phyloP scores from a whole-genome alignment of 53 echinoderm and acorn worm genomes.

The Holothuria leucospilota region DNA sequence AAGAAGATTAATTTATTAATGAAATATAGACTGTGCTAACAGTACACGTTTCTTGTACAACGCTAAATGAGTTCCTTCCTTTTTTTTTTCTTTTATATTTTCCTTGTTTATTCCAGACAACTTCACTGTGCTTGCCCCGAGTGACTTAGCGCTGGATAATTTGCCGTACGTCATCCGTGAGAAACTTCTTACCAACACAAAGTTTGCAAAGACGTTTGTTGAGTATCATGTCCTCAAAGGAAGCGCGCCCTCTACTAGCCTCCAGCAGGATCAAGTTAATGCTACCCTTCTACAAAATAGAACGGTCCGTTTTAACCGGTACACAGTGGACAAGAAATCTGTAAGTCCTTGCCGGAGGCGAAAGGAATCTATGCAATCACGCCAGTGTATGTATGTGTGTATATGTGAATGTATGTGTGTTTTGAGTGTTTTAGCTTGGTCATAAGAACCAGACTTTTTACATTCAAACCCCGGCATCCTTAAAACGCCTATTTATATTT shows the following conservation, averaged over 20 bases:
- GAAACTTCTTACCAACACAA: neutral
- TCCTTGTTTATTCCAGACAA: neutral
- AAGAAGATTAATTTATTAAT: too few relatives aligned
- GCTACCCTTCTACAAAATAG: neutral
- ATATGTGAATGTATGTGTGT: too few relatives aligned
- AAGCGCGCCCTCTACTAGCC: neutral
- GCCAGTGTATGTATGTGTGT: too few relatives aligned
- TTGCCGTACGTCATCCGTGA: neutral
- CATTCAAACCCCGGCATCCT: too few relatives aligned
- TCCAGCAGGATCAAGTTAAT: neutral
- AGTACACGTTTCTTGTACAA: too few relatives aligned
- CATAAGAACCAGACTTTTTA: too few relatives aligned
- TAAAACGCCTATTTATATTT: too few relatives aligned
- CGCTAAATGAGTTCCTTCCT: too few relatives aligned
- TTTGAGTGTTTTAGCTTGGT: too few relatives aligned
- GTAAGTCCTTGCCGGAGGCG: neutral
- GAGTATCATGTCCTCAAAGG: constrained; percentile 4
- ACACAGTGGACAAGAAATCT: neutral
- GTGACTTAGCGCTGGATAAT: neutral
- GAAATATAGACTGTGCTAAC: too few relatives aligned
- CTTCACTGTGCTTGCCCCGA: constrained; percentile 9
- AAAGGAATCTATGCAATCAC: too few relatives aligned
- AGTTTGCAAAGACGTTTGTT: neutral
- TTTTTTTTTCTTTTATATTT: too few relatives aligned
- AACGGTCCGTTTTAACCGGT: constrained; percentile 1